Conservation (phyloP, 2,888 invertebrate species). For the Tenthredo notha region DNA sequence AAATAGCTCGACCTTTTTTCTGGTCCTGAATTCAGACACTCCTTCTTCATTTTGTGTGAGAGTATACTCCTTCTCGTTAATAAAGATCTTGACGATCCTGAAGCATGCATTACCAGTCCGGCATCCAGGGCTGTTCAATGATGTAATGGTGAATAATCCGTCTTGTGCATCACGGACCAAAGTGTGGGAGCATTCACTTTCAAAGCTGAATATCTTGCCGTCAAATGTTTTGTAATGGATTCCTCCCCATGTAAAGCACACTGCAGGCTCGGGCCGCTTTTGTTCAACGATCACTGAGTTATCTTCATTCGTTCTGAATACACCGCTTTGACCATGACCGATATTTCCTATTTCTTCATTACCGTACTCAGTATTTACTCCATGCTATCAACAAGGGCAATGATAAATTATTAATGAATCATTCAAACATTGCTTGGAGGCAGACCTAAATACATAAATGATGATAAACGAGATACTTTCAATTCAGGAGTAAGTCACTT, state of each 20-base stretch:
- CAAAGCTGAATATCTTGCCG: slow-evolving; percentile 87
- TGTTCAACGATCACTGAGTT: slow-evolving; percentile 61
- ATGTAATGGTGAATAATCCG: slow-evolving; percentile 85
- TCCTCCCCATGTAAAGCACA: slow-evolving; percentile 91
- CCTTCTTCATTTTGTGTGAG: slow-evolving; percentile 72
- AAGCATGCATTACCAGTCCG: slow-evolving; percentile 78
- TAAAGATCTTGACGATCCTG: slow-evolving; percentile 82
- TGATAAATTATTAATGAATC: neutral
- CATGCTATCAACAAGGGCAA: neutral
- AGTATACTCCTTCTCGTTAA: slow-evolving; percentile 86
- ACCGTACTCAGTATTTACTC: neutral
- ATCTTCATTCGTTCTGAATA: slow-evolving; percentile 43
- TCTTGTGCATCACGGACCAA: slow-evolving; percentile 86
- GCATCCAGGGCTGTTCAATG: slow-evolving; percentile 81
- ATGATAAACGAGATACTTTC: neutral
- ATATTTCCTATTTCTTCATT: neutral
- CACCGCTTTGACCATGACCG: neutral
- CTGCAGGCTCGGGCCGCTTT: slow-evolving; percentile 82
- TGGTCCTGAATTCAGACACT: slow-evolving; percentile 61
- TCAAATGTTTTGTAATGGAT: slow-evolving; percentile 93
- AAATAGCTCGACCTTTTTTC: slow-evolving; percentile 55
- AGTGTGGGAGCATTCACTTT: slow-evolving; percentile 88
- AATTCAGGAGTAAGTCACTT: neutral
- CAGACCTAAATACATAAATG: neutral
- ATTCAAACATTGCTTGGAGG: neutral